These are phyloP conservation scores for Acromyrmex heyeri DNA, from an alignment of 1,140 invertebrate species.

Conservation along the genomic window DNA sequence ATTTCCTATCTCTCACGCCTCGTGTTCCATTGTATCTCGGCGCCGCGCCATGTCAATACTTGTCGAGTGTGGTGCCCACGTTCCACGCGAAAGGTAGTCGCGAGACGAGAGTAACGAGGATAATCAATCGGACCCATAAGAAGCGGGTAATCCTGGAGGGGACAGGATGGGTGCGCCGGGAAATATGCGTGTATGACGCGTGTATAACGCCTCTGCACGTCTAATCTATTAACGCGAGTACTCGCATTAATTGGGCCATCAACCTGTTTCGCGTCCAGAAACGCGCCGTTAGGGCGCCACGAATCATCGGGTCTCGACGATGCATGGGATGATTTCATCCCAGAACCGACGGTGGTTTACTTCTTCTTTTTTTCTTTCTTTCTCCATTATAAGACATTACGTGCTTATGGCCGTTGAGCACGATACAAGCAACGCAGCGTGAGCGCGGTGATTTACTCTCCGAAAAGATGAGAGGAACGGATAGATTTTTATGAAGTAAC, in stretches of 20 bases:
- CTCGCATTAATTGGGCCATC: conserved; percentile 65
- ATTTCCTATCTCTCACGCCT: not conserved
- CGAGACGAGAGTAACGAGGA: conserved; percentile 55
- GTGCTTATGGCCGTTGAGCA: not conserved
- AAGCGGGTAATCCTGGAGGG: conserved; percentile 59
- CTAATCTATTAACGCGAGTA: conserved; percentile 40
- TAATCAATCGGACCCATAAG: conserved; percentile 74
- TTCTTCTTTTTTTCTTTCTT: not conserved
- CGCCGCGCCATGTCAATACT: not conserved
- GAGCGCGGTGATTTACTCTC: not conserved
- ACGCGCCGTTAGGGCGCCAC: not conserved
- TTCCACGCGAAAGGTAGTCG: conserved; percentile 36
- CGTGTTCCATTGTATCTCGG: conserved; percentile 30
- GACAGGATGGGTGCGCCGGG: conserved; percentile 76
- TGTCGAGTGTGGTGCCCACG: conserved; percentile 30
- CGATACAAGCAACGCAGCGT: not conserved
- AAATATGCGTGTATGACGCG: conserved; percentile 71
- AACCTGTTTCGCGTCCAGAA: conserved; percentile 65
- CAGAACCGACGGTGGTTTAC: not conserved
- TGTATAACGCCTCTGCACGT: conserved; percentile 63
- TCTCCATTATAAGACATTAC: not conserved
- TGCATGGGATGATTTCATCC: not conserved
- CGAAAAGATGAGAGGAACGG: not conserved
- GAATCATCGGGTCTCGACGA: not conserved
- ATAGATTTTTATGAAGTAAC: not conserved